phyloP scores from a whole-genome alignment of 2,888 invertebrate genomes.

The Kryphioiulus occultus region DNA sequence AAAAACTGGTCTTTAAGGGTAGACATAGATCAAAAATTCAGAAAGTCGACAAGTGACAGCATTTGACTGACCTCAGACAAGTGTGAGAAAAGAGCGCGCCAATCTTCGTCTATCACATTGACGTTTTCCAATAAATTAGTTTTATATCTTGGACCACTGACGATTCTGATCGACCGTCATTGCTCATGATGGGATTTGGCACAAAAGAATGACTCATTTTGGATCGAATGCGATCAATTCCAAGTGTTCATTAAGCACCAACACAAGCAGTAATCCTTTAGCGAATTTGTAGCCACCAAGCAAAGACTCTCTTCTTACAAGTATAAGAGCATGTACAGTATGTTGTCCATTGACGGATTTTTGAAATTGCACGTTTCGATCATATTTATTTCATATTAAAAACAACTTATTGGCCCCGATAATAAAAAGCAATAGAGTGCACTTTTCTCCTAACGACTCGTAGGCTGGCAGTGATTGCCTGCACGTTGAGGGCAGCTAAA shows the following conservation, averaged over 20 bases:
- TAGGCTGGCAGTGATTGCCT: too few relatives aligned
- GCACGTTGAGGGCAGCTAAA: too few relatives aligned
- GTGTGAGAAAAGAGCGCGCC: not conserved
- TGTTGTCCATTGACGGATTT: not conserved
- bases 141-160: not conserved
- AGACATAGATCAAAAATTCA: not conserved
- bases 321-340: not conserved
- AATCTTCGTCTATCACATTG: not conserved
- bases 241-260: not conserved
- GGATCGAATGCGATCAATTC: not conserved
- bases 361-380: not conserved
- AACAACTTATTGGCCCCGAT: too few relatives aligned
- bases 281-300: too few relatives aligned
- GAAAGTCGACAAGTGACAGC: not conserved
- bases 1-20: not conserved
- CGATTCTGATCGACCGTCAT: not conserved
- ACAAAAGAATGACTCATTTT: not conserved
- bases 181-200: not conserved
- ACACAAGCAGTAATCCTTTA: not conserved
- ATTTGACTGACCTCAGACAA: not conserved
- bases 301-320: too few relatives aligned
- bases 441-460: too few relatives aligned
- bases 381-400: too few relatives aligned
- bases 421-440: too few relatives aligned
- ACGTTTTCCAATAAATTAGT: slow-evolving; percentile 5